Conservation (phyloP, 2,797 vertebrate species). For the Emys orbicularis region DNA sequence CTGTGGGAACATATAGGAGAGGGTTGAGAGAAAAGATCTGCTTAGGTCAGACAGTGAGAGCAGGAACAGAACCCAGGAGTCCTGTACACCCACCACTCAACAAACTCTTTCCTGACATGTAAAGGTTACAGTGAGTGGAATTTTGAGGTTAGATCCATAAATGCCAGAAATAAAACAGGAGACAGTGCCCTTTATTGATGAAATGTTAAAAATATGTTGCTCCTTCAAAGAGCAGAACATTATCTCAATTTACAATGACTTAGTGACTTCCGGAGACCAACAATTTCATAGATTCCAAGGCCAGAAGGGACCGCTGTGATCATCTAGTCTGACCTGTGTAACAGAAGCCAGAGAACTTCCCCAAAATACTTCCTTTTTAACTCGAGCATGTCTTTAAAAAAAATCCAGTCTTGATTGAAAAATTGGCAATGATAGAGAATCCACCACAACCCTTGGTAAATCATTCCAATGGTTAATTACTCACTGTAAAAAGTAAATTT, state of each 20-base stretch:
- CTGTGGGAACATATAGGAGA: conserved; percentile 68
- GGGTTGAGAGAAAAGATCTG: accelerated
- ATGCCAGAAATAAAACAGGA: background rate
- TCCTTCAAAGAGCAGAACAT: accelerated
- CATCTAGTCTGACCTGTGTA: background rate
- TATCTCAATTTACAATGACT: accelerated
- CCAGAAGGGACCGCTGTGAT: no score
- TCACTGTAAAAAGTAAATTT: background rate
- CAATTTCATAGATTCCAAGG: background rate
- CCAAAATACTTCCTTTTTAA: background rate
- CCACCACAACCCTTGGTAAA: background rate
- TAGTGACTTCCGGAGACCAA: background rate
- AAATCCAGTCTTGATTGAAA: background rate
- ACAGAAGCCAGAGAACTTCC: background rate
- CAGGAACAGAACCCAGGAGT: background rate
- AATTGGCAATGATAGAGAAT: background rate
- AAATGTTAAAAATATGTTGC: background rate
- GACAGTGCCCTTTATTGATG: background rate
- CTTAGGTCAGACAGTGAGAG: accelerated
- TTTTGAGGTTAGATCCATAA: background rate
- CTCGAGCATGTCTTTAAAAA: background rate
- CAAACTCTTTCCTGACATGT: background rate
- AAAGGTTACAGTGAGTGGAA: background rate
- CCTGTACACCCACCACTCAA: background rate
- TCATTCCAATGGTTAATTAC: background rate